phyloP scores from a whole-genome alignment of 2,113 vertebrate genomes.

The Cromileptes altivelis region DNA sequence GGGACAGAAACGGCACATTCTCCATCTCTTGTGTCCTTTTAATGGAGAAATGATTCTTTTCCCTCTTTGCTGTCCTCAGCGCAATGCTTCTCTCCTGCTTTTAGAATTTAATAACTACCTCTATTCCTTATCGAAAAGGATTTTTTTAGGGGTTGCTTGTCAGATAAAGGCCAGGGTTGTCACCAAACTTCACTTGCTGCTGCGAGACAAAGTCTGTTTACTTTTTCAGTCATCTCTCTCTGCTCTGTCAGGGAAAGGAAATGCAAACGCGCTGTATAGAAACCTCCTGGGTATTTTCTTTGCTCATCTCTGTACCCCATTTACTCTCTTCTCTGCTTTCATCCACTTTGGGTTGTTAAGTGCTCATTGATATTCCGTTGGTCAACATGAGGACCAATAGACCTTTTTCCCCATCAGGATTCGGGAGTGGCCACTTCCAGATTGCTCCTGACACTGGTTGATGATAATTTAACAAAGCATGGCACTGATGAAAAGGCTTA shows the following conservation, averaged over 20 bases:
- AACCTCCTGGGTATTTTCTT: conserved; percentile 56
- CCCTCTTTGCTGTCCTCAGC: conserved; percentile 55
- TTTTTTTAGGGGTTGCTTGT: conserved; percentile 65
- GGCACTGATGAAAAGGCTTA: conserved; percentile 73
- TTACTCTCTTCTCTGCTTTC: conserved; percentile 61
- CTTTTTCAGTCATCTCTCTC: conserved; percentile 68
- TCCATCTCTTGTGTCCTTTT: conserved; percentile 73
- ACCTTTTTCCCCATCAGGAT: conserved; percentile 62
- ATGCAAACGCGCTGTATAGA: conserved; percentile 54
- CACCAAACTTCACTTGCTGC: conserved; percentile 72
- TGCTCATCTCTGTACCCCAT: conserved; percentile 59
- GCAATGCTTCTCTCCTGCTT: conserved; percentile 62
- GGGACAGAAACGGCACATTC: conserved; percentile 64
- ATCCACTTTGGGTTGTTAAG: conserved; percentile 62
- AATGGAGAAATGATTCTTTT: conserved; percentile 59
- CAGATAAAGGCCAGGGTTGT: conserved; percentile 80
- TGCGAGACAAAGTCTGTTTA: conserved; percentile 76
- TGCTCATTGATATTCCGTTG: conserved; percentile 79
- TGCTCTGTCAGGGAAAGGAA: conserved; percentile 54
- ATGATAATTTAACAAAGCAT: conserved; percentile 80
- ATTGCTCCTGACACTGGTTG: conserved; percentile 75
- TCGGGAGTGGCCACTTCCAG: conserved; percentile 68
- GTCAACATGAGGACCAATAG: conserved; percentile 72
- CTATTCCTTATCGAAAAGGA: conserved; percentile 70
- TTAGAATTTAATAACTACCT: conserved; percentile 80